These are phyloP conservation scores for Drosophila rellima DNA, from an alignment of 2,888 invertebrate species.

Conservation along the genomic window DNA sequence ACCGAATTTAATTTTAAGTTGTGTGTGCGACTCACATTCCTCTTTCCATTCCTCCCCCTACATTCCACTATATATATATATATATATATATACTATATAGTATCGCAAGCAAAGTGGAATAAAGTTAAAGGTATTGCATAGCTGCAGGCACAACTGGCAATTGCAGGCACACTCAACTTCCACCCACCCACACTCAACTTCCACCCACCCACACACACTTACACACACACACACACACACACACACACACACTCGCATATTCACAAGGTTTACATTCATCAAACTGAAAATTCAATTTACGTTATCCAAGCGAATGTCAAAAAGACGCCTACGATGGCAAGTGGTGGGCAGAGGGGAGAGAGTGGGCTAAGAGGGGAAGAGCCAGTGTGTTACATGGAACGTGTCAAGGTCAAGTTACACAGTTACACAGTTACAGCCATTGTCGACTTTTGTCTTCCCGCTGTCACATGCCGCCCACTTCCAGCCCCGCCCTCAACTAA, in stretches of 20 bases:
- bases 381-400: constrained; percentile 8
- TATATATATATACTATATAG: no score
- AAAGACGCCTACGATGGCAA: constrained; percentile 32
- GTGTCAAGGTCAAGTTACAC: constrained; percentile 78
- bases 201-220: constrained; percentile 28
- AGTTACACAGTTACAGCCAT: constrained; percentile 65
- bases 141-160: constrained; percentile 59
- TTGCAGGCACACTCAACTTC: constrained; percentile 31
- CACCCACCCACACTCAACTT: constrained; percentile 26
- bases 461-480: constrained; percentile 18
- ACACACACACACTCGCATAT: constrained; percentile 27
- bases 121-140: constrained; percentile 50
- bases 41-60: constrained; percentile 39
- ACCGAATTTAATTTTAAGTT: constrained; percentile 70
- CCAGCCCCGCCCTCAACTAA: constrained; percentile 13
- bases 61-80: not conserved
- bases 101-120: constrained; percentile 7
- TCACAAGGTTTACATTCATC: constrained; percentile 71
- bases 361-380: not conserved
- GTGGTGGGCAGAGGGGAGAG: not conserved
- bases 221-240: constrained; percentile 20
- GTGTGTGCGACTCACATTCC: constrained; percentile 39
- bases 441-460: constrained; percentile 67
- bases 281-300: constrained; percentile 79
- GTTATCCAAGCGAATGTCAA: constrained; percentile 75